Evolutionary conservation across 2,797 vertebrate genomes (phyloP), one percentile per base, ranked within the genome.

Genomic region (Pseudopleuronectes americanus): DNA sequence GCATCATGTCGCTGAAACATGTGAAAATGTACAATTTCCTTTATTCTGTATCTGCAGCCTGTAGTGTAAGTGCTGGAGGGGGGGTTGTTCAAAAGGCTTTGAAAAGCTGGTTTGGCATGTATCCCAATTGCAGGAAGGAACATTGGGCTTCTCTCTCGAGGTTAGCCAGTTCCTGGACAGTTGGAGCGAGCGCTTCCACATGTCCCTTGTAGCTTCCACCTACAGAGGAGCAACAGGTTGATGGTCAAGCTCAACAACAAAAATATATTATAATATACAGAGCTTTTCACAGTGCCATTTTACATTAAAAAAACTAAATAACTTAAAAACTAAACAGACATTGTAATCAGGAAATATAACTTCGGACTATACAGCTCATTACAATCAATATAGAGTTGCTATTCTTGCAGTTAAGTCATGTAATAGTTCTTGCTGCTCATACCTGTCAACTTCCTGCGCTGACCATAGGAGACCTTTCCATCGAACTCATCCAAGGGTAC

Each of bases 81-180:
- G 6, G 12, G 19, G 71, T 58, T 12, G 54, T 78, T 96, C 89
- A 99, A 94, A 98, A 99, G 60, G 95, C 95, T 94, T 93, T 94
- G 90, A 99, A 99, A 69, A 97, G 95, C 92, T 99, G 97, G 94
- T 99, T 98, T 75, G 96, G 96, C 86, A 99, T 91, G 92, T 96
- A 99, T 86, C 97, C 95, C 77, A 99, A 94, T 57, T 97, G 96
- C 74, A 99, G 95, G 91, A 99, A 99, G 21, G 98, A 99, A 0
- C 96, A 96, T 84, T 99, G 98, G 21, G 97, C 98, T 85, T 99
- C 97, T 83, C 95, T 96, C 90, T 99, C 98, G n/a, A 99, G 95
- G 87, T 82, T 88, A 4, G 98, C 95, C 90, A 99, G 86, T 83
- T 99, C 98, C 74, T 96, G 95, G 54, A 99, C 98, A 0, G 98